These are phyloP conservation scores for Brenthis daphne DNA, from an alignment of 2,888 invertebrate species.

Conservation along the genomic window DNA sequence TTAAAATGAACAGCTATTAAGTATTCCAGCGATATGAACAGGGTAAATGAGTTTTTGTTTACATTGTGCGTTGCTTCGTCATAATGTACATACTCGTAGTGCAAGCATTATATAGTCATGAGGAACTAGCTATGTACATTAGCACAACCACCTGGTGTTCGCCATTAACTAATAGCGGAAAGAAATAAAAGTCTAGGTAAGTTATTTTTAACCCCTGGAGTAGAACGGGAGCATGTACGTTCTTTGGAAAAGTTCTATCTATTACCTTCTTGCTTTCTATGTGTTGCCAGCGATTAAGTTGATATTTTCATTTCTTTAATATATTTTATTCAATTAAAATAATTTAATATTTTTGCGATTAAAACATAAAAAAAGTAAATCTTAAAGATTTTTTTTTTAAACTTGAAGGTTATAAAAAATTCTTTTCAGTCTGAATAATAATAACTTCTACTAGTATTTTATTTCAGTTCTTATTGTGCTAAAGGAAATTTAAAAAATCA, in stretches of 20 bases:
- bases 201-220: not conserved
- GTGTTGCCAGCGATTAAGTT: not conserved
- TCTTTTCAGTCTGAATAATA: too few species aligned
- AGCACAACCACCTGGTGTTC: constrained; percentile 17
- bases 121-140: constrained; percentile 9
- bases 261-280: not conserved
- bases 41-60: constrained; percentile 17
- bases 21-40: constrained; percentile 9
- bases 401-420: too few species aligned
- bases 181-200: constrained; percentile 6
- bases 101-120: constrained; percentile 20
- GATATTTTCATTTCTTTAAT: too few species aligned
- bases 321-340: too few species aligned
- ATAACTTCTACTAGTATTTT: too few species aligned
- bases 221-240: not conserved
- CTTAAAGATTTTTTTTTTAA: too few species aligned
- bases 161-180: constrained; percentile 21
- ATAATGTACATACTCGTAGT: constrained; percentile 9
- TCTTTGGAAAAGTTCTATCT: constrained; percentile 1
- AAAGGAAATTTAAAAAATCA: constrained; percentile 9
- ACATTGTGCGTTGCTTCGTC: constrained; percentile 22
- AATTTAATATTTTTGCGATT: too few species aligned
- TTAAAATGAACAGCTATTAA: constrained; percentile 12
- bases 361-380: too few species aligned
- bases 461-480: constrained; percentile 2